Evolutionary conservation across 2,113 vertebrate genomes (phyloP).

Genomic region (Melanerpes formicivorus): DNA sequence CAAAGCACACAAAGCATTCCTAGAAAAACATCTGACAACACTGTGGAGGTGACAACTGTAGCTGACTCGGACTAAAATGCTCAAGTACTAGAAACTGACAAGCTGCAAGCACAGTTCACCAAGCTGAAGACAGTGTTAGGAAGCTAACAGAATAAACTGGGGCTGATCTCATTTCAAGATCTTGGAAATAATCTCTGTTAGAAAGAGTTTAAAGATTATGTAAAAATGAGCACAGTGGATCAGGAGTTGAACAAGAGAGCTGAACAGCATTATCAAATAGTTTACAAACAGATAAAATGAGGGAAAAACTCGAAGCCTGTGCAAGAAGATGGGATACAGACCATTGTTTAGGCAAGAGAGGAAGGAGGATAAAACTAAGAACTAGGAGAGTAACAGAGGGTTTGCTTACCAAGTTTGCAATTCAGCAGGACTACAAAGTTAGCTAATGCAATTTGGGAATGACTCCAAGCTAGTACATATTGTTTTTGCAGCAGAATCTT

Average conservation of each 20-base stretch:
- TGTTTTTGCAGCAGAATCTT: constrained; percentile 12
- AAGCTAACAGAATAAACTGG: neutral
- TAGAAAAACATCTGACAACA: neutral
- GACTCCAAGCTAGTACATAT: neutral
- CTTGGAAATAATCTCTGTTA: neutral
- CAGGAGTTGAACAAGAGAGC: neutral
- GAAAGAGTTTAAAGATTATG: no score
- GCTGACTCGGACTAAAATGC: neutral
- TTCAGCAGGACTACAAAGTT: constrained; percentile 3
- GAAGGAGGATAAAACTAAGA: neutral
- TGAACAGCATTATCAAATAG: neutral
- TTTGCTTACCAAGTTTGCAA: neutral
- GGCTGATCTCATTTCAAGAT: neutral
- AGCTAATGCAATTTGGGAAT: constrained; percentile 22
- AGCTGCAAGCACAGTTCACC: neutral
- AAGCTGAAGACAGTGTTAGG: neutral
- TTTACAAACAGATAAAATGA: neutral
- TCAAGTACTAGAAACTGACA: neutral
- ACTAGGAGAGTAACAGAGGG: neutral
- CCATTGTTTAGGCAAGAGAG: neutral
- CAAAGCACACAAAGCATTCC: neutral
- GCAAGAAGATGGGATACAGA: neutral
- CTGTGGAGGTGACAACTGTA: neutral
- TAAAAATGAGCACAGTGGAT: neutral
- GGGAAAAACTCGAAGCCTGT: neutral